Conservation (phyloP, 2,888 invertebrate genomes). For the Hoplodrina blanda region DNA sequence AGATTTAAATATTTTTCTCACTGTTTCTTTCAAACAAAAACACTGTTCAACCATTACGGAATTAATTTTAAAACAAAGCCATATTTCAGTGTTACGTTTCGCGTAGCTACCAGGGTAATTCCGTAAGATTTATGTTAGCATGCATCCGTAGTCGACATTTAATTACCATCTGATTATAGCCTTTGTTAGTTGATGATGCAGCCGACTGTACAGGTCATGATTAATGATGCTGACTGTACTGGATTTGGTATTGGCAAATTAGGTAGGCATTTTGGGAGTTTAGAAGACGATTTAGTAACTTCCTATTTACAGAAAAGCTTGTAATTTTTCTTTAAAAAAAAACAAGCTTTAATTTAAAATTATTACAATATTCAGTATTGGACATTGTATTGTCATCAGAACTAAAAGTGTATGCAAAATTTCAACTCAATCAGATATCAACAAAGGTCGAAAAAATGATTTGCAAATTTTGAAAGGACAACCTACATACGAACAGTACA, state of each 20-base stretch:
- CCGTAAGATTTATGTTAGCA: conserved; percentile 60
- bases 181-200: conserved; percentile 73
- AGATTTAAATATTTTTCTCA: neutral
- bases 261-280: neutral
- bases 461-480: too few relatives aligned
- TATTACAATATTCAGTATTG: too few relatives aligned
- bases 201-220: conserved; percentile 69
- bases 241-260: conserved; percentile 39
- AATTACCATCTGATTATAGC: conserved; percentile 78
- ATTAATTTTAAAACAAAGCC: conserved; percentile 38
- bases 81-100: conserved; percentile 52
- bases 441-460: too few relatives aligned
- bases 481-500: too few relatives aligned
- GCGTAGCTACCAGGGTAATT: conserved; percentile 47
- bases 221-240: conserved; percentile 65
- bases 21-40: conserved; percentile 11
- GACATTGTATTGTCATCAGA: too few relatives aligned
- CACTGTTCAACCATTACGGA: conserved; percentile 24
- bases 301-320: too few relatives aligned
- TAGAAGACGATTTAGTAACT: neutral
- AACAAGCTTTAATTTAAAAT: too few relatives aligned
- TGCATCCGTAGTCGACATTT: conserved; percentile 74
- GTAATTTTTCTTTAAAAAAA: too few relatives aligned
- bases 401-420: too few relatives aligned
- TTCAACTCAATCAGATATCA: too few relatives aligned